Percentiles rank a stretch among this genome's conserved stretches.
Evolutionary conservation across 2,797 vertebrate species (phyloP).

Genomic region (Chelon labrosus): DNA sequence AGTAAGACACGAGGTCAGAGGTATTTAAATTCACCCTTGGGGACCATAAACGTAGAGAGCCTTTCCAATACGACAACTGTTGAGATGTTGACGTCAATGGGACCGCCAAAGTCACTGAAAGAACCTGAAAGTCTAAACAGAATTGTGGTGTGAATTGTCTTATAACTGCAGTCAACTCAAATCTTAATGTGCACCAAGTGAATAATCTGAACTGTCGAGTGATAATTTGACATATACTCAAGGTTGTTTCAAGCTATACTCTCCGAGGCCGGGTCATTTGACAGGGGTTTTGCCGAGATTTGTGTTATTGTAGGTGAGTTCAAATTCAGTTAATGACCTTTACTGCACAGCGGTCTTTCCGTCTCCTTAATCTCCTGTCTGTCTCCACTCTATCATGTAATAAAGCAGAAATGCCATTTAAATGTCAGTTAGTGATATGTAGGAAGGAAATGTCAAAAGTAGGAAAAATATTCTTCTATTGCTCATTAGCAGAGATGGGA

Average conservation of each 20-base stretch:
- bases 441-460: constrained; percentile 29
- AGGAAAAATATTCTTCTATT: constrained; percentile 5
- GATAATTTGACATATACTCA: background rate
- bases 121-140: too few relatives aligned
- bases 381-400: constrained; percentile 45
- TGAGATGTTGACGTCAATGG: too few relatives aligned
- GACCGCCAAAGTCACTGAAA: too few relatives aligned
- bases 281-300: background rate
- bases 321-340: constrained; percentile 55
- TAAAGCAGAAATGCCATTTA: constrained; percentile 65
- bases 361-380: constrained; percentile 40
- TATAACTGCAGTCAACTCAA: background rate
- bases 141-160: background rate
- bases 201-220: too few relatives aligned
- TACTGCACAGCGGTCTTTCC: constrained; percentile 21
- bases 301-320: constrained; percentile 11
- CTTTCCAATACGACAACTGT: too few relatives aligned
- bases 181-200: background rate
- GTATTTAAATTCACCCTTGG: too few relatives aligned
- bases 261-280: background rate
- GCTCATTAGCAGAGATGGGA: background rate
- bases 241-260: background rate
- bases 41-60: too few relatives aligned
- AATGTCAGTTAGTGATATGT: constrained; percentile 65
- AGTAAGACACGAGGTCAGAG: too few relatives aligned